phyloP scores from a whole-genome alignment of 2,113 vertebrate species.

The Bothrops jararaca region DNA sequence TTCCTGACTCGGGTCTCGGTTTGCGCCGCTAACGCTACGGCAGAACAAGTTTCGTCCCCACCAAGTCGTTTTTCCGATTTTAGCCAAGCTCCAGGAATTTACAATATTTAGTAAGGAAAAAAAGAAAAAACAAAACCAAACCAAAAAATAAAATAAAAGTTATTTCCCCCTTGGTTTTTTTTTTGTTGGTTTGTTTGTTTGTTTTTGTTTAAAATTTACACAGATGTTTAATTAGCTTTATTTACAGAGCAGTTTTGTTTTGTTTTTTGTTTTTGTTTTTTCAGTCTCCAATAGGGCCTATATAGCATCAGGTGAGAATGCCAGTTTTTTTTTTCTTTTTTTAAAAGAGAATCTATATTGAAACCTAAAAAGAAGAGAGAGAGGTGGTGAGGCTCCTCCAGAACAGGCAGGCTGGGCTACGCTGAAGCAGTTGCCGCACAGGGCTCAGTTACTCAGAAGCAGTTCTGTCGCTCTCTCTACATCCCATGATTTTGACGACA shows the following conservation, averaged over 20 bases:
- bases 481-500: slow-evolving; percentile 99
- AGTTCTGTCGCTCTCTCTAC: slow-evolving; percentile 97
- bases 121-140: too few relatives aligned
- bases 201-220: slow-evolving; percentile 88
- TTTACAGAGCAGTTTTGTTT: slow-evolving; percentile 84
- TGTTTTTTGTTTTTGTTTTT: slow-evolving; percentile 29
- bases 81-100: slow-evolving; percentile 83
- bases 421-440: slow-evolving; percentile 68
- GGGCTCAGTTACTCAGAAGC: slow-evolving; percentile 94
- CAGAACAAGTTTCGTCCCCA: slow-evolving; percentile 70
- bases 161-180: slow-evolving; percentile 70
- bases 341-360: slow-evolving; percentile 85
- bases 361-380: slow-evolving; percentile 86
- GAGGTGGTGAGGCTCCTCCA: slow-evolving; percentile 73
- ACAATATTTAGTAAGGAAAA: slow-evolving; percentile 85
- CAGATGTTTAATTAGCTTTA: slow-evolving; percentile 94
- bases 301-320: slow-evolving; percentile 79
- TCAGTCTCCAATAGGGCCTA: slow-evolving; percentile 85
- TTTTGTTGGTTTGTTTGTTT: too few relatives aligned
- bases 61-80: slow-evolving; percentile 53
- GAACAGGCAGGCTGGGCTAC: slow-evolving; percentile 74
- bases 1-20: slow-evolving; percentile 71
- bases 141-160: too few relatives aligned
- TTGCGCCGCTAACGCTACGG: slow-evolving; percentile 76
- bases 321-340: slow-evolving; percentile 52